These are phyloP conservation scores for Nothoprocta pentlandii DNA, from an alignment of 2,113 vertebrate genomes.

Conservation along the genomic window DNA sequence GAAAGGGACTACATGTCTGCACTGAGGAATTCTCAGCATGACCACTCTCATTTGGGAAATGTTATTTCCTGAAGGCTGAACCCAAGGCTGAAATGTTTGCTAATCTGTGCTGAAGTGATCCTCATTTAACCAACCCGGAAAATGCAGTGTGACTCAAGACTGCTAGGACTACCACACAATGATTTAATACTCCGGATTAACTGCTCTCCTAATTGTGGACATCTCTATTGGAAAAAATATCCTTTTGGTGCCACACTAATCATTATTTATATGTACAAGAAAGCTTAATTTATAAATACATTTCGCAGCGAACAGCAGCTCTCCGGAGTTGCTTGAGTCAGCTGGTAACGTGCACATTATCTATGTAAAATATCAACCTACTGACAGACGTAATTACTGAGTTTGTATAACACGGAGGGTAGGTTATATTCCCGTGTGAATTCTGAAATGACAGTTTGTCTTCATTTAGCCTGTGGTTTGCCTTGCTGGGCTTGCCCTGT, in stretches of 20 bases:
- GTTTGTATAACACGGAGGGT: background rate
- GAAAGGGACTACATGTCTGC: background rate
- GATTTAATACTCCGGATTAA: background rate
- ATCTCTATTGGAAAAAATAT: background rate
- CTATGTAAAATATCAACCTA: slow-evolving; percentile 21
- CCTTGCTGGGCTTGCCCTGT: slow-evolving; percentile 11
- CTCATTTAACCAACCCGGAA: background rate
- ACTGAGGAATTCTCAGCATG: background rate
- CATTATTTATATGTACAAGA: background rate
- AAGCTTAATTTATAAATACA: background rate
- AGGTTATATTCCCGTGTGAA: slow-evolving; percentile 59
- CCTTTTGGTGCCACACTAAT: background rate
- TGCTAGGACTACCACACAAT: background rate
- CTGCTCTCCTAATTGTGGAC: background rate
- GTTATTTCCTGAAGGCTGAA: background rate
- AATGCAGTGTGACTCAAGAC: background rate
- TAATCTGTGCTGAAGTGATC: fast-evolving
- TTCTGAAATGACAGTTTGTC: slow-evolving; percentile 67
- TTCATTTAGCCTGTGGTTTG: slow-evolving; percentile 61
- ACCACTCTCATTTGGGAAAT: background rate
- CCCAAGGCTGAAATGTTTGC: background rate
- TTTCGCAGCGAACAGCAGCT: background rate
- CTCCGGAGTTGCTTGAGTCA: background rate
- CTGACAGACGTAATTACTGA: slow-evolving; percentile 29
- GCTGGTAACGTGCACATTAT: background rate